A percentile compares a stretch with the other conserved stretches of the same genome.
Conservation (phyloP, 2,113 vertebrate species). For the Syngnathus typhle region DNA sequence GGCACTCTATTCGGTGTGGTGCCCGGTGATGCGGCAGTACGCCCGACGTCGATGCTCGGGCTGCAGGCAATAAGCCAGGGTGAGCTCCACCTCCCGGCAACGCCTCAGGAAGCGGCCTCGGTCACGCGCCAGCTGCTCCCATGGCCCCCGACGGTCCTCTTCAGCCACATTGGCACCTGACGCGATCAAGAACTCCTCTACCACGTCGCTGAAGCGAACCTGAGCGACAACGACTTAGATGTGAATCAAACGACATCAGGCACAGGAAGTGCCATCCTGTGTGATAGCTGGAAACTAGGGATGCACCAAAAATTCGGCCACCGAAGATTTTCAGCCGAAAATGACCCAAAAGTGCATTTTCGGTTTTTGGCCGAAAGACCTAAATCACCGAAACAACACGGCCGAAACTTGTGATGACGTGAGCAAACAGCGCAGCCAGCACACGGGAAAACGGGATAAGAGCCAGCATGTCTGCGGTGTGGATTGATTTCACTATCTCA, state of each 20-base stretch:
- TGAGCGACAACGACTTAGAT: constrained; percentile 35
- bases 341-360: too few relatives aligned
- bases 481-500: too few relatives aligned
- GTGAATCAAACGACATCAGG: neutral
- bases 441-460: too few relatives aligned
- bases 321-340: too few relatives aligned
- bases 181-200: constrained; percentile 64
- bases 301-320: too few relatives aligned
- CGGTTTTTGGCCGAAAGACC: too few relatives aligned
- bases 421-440: too few relatives aligned
- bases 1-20: neutral
- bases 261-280: neutral
- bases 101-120: constrained; percentile 84
- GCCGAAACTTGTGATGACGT: too few relatives aligned
- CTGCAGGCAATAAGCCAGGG: constrained; percentile 80
- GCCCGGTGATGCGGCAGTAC: constrained; percentile 25
- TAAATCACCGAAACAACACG: too few relatives aligned
- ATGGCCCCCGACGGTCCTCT: constrained; percentile 85
- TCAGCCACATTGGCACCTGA: constrained; percentile 69
- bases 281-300: too few relatives aligned
- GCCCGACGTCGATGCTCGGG: constrained; percentile 73
- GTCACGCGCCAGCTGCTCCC: constrained; percentile 91
- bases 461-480: too few relatives aligned
- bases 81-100: constrained; percentile 83
- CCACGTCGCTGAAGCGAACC: constrained; percentile 77